Conservation (phyloP, 2,888 invertebrate species). For the Hyposoter didymator region DNA sequence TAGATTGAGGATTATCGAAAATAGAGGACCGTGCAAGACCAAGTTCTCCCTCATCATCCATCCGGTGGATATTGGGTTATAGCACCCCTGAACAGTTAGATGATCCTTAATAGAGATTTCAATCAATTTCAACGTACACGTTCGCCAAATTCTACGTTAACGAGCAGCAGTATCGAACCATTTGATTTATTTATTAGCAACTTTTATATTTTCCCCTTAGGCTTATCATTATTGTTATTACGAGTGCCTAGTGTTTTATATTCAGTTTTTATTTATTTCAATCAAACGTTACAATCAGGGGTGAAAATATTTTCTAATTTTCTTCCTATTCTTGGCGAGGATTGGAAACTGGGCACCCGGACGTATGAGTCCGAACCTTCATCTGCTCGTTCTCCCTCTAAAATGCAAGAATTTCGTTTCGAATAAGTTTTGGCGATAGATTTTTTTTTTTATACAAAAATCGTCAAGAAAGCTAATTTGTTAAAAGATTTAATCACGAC, state of each 20-base stretch:
- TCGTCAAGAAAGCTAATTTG: neutral
- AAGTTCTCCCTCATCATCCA: slow-evolving; percentile 29
- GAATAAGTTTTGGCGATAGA: neutral
- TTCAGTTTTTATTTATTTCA: too few species aligned
- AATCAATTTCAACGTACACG: neutral
- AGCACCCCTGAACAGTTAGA: neutral
- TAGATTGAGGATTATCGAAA: slow-evolving; percentile 59
- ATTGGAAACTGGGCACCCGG: too few species aligned
- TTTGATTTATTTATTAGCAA: neutral
- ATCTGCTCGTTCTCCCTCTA: too few species aligned
- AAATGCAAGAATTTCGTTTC: too few species aligned
- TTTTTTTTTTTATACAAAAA: neutral
- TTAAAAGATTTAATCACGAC: neutral
- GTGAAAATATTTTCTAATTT: too few species aligned
- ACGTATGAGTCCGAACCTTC: too few species aligned
- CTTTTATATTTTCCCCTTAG: too few species aligned
- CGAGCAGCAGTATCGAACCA: neutral
- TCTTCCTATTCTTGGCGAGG: too few species aligned
- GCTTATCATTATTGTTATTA: too few species aligned
- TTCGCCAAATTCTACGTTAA: slow-evolving; percentile 3
- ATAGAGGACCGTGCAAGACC: slow-evolving; percentile 40
- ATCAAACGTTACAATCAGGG: too few species aligned
- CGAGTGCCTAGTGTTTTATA: too few species aligned
- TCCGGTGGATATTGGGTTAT: slow-evolving; percentile 30
- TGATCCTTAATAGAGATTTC: slow-evolving; percentile 1